Evolutionary conservation across 2,888 invertebrate species (phyloP).

Genomic region (Dryobotodes eremita): DNA sequence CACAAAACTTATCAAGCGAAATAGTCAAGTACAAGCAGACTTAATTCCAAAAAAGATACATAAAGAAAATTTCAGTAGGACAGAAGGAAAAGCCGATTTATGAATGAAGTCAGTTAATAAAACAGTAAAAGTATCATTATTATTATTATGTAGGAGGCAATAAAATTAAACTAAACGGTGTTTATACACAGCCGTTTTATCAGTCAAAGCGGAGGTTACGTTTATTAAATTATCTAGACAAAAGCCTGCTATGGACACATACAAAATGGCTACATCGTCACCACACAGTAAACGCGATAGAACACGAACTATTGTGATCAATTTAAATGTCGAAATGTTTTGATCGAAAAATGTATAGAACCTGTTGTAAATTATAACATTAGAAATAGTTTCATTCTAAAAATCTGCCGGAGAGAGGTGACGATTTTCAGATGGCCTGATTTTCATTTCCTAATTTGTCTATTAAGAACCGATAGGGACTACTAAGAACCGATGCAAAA

Average conservation of each 20-base stretch:
- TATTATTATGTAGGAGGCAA: constrained; percentile 8
- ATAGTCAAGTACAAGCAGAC: neutral
- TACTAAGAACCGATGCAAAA: neutral
- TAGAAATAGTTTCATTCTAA: neutral
- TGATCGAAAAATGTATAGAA: neutral
- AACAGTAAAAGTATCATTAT: neutral
- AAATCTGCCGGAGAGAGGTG: neutral
- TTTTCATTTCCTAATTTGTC: neutral
- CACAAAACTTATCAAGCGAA: neutral
- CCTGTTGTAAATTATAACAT: neutral
- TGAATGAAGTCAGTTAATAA: neutral
- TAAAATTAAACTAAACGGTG: constrained; percentile 30
- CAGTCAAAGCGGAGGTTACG: constrained; percentile 45
- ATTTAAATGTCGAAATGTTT: constrained; percentile 30
- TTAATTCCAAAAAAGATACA: neutral
- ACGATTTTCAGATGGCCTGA: neutral
- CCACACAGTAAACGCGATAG: constrained; percentile 46
- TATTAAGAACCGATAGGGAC: neutral
- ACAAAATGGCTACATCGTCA: constrained; percentile 35
- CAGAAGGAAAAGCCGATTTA: neutral
- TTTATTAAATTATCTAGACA: constrained; percentile 48
- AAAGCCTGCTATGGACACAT: constrained; percentile 39
- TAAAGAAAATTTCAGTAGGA: neutral
- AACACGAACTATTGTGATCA: constrained; percentile 35
- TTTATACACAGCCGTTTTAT: constrained; percentile 40